Conservation (phyloP, 2,888 invertebrate genomes). For the Caenorhabditis uteleia region DNA sequence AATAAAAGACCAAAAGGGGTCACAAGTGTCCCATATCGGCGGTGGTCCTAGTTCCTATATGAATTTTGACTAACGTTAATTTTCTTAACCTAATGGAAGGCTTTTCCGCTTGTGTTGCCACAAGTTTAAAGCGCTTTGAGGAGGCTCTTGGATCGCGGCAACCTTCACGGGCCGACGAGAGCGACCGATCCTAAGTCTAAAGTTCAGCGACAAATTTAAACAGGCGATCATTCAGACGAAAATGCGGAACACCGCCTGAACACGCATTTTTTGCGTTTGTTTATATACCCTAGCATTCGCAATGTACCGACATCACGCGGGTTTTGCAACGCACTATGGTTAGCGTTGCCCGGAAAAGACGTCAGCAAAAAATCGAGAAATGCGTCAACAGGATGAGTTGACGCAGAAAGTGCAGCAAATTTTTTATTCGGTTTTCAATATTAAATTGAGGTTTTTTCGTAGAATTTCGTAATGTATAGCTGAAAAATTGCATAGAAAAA, state of each 20-base stretch:
- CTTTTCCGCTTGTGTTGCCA: background rate
- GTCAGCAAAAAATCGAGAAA: background rate
- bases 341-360: background rate
- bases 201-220: conserved; percentile 2
- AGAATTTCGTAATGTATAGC: too few relatives aligned
- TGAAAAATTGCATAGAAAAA: too few relatives aligned
- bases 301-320: background rate
- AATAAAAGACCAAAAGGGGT: background rate
- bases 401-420: background rate
- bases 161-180: conserved; percentile 6
- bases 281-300: background rate
- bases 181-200: conserved; percentile 2
- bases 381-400: background rate
- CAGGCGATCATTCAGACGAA: conserved; percentile 8
- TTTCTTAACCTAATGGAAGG: background rate
- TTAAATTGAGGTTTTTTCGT: too few relatives aligned
- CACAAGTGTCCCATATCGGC: background rate
- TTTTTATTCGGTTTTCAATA: background rate
- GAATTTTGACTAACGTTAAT: background rate
- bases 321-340: background rate
- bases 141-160: conserved; percentile 5
- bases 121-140: background rate
- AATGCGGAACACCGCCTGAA: background rate
- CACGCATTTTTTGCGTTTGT: background rate
- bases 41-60: background rate